phyloP scores from a whole-genome alignment of 53 echinoderm and acorn worm species.

The Paelopatides confundens region DNA sequence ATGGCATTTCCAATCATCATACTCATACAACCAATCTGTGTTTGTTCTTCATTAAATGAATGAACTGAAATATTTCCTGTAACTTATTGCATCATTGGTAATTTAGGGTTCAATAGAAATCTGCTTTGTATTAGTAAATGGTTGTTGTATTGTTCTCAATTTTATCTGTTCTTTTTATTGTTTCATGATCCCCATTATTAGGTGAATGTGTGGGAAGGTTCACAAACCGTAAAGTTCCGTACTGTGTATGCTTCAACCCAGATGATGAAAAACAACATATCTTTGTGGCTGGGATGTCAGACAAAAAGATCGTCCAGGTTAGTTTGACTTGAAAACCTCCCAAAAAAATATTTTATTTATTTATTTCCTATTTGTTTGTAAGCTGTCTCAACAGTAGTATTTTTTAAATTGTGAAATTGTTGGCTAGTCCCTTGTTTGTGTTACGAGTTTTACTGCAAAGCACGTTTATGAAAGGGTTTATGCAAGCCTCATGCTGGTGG shows the following conservation, averaged over 20 bases:
- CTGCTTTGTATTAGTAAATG: background rate
- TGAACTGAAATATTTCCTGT: background rate
- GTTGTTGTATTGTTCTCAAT: background rate
- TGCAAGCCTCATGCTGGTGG: too few relatives aligned
- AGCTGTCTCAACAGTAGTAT: too few relatives aligned
- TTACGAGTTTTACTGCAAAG: too few relatives aligned
- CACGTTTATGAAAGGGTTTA: too few relatives aligned
- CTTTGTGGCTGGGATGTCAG: conserved; percentile 98
- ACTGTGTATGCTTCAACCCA: conserved; percentile 97
- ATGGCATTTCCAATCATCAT: too few relatives aligned
- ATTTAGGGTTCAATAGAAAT: background rate
- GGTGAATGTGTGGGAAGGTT: conserved; percentile 88
- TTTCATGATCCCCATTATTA: background rate
- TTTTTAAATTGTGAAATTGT: too few relatives aligned
- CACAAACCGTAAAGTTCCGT: conserved; percentile 94
- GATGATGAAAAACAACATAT: conserved; percentile 98
- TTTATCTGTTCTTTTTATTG: background rate
- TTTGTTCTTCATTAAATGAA: too few relatives aligned
- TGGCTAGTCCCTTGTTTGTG: too few relatives aligned
- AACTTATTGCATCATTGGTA: background rate
- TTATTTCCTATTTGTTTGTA: too few relatives aligned
- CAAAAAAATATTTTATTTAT: too few relatives aligned
- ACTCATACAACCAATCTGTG: too few relatives aligned
- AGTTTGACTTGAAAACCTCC: background rate
- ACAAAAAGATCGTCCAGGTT: conserved; percentile 99